Percentiles rank a stretch among this genome's conserved stretches.
Evolutionary conservation across 2,888 invertebrate species (phyloP).

Genomic region (Cephus runcator): DNA sequence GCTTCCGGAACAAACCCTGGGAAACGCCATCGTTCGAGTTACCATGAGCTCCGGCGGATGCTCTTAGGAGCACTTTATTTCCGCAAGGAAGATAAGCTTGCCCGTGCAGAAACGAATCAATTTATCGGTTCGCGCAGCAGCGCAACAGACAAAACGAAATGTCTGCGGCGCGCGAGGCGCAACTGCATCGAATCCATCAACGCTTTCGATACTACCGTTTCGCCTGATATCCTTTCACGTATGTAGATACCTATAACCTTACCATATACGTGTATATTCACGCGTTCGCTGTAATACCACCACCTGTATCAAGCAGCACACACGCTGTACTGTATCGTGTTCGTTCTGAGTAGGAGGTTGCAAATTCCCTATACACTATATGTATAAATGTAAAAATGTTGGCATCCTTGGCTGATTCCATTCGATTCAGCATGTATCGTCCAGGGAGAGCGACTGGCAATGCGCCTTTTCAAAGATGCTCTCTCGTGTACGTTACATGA

Average conservation of each 20-base stretch:
- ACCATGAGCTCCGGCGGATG: not conserved
- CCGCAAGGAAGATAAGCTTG: constrained; percentile 2
- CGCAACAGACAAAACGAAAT: constrained; percentile 2
- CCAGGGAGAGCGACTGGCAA: not conserved
- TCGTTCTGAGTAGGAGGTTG: not conserved
- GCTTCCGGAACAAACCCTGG: not conserved
- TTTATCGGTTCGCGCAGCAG: constrained; percentile 7
- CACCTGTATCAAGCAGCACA: not conserved
- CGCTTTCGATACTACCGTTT: not conserved
- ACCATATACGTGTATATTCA: not conserved
- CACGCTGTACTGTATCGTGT: not conserved
- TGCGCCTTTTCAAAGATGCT: not conserved
- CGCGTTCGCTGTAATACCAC: not conserved
- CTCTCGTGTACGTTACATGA: not conserved
- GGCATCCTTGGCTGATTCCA: not conserved
- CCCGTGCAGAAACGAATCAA: constrained; percentile 8
- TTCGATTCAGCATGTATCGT: not conserved
- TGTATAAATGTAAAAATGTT: too few species aligned
- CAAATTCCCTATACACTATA: too few species aligned
- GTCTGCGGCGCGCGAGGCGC: not conserved
- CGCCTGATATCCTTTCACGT: not conserved
- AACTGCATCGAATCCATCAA: not conserved
- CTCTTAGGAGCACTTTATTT: constrained; percentile 3
- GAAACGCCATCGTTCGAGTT: not conserved
- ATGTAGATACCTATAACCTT: not conserved